phyloP scores from a whole-genome alignment of 2,888 invertebrate species.

The Eristalis intricaria region DNA sequence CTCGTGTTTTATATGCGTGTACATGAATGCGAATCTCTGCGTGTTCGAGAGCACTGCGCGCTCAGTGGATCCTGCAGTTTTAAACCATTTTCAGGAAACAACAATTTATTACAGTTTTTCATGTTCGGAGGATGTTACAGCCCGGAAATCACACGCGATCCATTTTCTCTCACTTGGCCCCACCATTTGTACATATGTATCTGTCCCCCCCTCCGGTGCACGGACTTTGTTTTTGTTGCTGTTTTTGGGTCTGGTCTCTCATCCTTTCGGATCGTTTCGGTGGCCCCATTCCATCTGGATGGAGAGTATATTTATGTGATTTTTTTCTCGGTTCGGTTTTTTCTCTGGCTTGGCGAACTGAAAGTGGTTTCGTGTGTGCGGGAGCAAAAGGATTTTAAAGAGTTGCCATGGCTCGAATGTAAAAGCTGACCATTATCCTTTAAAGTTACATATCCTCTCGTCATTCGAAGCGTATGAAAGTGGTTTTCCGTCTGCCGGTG shows the following conservation, averaged over 20 bases:
- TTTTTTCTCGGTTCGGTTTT: conserved; percentile 6
- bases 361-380: conserved; percentile 14
- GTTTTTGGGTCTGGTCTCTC: not conserved
- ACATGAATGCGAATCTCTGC: conserved; percentile 1
- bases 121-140: conserved; percentile 54
- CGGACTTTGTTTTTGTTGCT: conserved; percentile 3
- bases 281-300: not conserved
- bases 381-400: conserved; percentile 25
- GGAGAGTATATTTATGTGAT: conserved; percentile 22
- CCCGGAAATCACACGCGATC: conserved; percentile 59
- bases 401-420: not conserved
- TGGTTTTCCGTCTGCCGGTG: not conserved
- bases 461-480: not conserved
- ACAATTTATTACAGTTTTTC: conserved; percentile 60
- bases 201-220: too few relatives aligned
- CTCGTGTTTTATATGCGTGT: conserved; percentile 54
- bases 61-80: conserved; percentile 17
- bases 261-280: not conserved
- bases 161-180: conserved; percentile 23
- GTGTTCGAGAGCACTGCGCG: not conserved
- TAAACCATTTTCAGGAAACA: conserved; percentile 43
- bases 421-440: conserved; percentile 30
- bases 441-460: conserved; percentile 5
- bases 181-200: not conserved
- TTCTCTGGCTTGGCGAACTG: not conserved